Evolutionary conservation across 2,113 vertebrate genomes (phyloP), one percentile per base, ranked within the genome.

Genomic region (Rattus rattus): DNA sequence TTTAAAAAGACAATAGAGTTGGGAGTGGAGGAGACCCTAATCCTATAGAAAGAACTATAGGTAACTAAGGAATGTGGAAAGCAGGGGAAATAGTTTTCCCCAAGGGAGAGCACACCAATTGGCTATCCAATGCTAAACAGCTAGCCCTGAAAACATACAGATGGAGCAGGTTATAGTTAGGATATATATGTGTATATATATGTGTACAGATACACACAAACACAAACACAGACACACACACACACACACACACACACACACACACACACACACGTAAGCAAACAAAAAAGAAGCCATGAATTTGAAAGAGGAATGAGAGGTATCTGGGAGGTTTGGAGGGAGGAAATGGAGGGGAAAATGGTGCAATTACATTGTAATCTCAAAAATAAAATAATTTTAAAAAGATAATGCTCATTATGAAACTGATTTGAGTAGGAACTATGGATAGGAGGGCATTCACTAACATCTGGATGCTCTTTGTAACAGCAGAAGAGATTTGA

Each of bases 381-480:
- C 30, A 49, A 86, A 54, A 59, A 39, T 81, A 59, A 47, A 52
- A 67, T 52, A 70, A 69, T 67, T 33, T 16, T 8, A 54, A 56
- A 91, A 84, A 93, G 36, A 69, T 79, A 87, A 88, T 36, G 30
- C 14, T 93, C 80, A 56, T 9, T 26, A 52, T 88, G 80, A 96
- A 93, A 63, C 26, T 28, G 7, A 59, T 84, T 63, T 93, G 81
- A 10, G 16, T 26, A 4, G 0, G 2, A 43, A 54, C 20, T 30
- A 30, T 70, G 36, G 8, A 28, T 6, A 73, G 33, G 56, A 90
- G n/a, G 56, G 16, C 43, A 89, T 16, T 20, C 20, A 12, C 91
- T 93, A 90, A 90, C 22, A 56, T 43, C 9, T 84, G 16, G 56
- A 24, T 94, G 7, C 77, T 80, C 72, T 90, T 61, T 72, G 5